Base-by-base conservation (phyloP, 2,113 vertebrate genomes). In the Antennarius striatus region DNA sequence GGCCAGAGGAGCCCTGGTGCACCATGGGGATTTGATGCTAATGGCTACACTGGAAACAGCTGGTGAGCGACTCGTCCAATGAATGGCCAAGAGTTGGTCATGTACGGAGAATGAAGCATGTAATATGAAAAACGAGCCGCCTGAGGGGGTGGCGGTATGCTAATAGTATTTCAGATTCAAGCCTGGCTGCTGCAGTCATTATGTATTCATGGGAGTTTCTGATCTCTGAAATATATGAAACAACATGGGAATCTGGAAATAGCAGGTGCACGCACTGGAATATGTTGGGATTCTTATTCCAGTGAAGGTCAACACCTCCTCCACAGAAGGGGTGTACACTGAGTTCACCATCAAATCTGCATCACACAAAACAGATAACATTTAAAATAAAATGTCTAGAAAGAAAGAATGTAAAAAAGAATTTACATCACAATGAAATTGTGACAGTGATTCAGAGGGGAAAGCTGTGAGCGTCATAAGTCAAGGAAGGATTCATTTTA, bases 31-130 rank as follows among this genome's bases (percentile, higher is more conserved):
- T 39, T 28, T 47, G 32, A 15, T 68, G 63, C 72, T 78, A 71
- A 74, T 42, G 63, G 59, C 36, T 47, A 40, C 67, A 45, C 62
- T 63, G 61, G 11, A 59, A 86, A 80, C 87, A 87, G 77, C 84
- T 87, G 83, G 50, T 69, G 70, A 71, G 58, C 29, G 51, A 13
- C 51, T 50, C 75, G 54, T 39, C 28, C 30, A 9, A 53, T 71
- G 39, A 80, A 68, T 52, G 43, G 42, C 46, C 54, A 56, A n/a
- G 57, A 68, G 67, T n/a, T 11, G 0, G 15, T 32, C 22, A 6
- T 63, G 73, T 65, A 47, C 49, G 59, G 66, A 68, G 73, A 71
- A 75, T 73, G 30, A 17, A 68, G 77, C 64, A n/a, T 82, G 83
- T 77, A 82, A 83, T 60, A 75, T 63, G 63, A 71, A 58, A 29